These are phyloP conservation scores for Thunnus maccoyii DNA, from an alignment of 2,113 vertebrate genomes.

Conservation along the genomic window DNA sequence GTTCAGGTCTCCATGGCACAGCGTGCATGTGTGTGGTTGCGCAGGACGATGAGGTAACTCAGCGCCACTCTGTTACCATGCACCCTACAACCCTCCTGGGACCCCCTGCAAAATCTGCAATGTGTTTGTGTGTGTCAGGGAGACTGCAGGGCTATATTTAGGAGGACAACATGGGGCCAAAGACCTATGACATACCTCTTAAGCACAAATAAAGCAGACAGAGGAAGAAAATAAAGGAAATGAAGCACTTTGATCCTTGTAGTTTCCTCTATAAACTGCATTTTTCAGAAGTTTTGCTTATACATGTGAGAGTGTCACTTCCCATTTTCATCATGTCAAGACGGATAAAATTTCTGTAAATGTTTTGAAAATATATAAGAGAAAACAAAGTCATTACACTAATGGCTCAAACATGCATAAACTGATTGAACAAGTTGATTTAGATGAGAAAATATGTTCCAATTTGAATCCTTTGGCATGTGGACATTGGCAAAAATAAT, in stretches of 20 bases:
- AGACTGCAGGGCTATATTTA: slow-evolving; percentile 80
- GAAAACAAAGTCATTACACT: background rate
- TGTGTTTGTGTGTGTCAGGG: slow-evolving; percentile 67
- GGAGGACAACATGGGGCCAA: slow-evolving; percentile 60
- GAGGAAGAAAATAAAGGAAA: slow-evolving; percentile 2
- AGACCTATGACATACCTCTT: slow-evolving; percentile 63
- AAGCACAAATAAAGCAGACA: slow-evolving; percentile 56
- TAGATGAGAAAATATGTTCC: background rate
- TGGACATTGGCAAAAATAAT: background rate
- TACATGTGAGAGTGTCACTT: background rate
- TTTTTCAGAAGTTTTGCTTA: background rate
- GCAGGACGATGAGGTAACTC: slow-evolving; percentile 61
- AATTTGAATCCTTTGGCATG: background rate
- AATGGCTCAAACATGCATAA: background rate
- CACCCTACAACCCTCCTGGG: slow-evolving; percentile 57
- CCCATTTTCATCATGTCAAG: background rate
- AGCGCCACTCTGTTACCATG: slow-evolving; percentile 74
- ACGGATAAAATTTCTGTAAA: background rate
- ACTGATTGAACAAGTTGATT: background rate
- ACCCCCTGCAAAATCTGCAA: slow-evolving; percentile 68
- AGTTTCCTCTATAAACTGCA: background rate
- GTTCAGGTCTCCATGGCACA: slow-evolving; percentile 19
- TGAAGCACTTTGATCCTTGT: background rate
- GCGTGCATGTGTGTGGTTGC: slow-evolving; percentile 20
- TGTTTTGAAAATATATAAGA: background rate